These are phyloP conservation scores for Trematomus loennbergii DNA, from an alignment of 2,113 vertebrate species.

Conservation along the genomic window DNA sequence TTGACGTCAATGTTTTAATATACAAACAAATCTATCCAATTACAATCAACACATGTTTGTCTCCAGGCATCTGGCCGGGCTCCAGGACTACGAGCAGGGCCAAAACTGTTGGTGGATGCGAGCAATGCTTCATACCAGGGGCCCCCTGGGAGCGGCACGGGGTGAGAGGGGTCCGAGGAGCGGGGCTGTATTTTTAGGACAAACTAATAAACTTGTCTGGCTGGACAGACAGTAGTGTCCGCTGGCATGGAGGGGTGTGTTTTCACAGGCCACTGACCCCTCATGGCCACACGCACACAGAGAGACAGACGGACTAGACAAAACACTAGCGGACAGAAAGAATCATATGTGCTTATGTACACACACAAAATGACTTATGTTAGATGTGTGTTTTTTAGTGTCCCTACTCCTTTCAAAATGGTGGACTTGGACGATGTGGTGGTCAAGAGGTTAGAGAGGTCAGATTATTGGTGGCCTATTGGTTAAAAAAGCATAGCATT, in stretches of 20 bases:
- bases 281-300: conserved; percentile 35
- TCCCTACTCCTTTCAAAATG: neutral
- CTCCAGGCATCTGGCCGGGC: conserved; percentile 48
- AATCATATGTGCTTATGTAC: neutral
- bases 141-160: conserved; percentile 68
- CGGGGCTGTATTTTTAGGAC: conserved; percentile 70
- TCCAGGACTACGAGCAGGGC: conserved; percentile 24
- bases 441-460: neutral
- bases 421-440: neutral
- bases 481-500: neutral
- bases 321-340: conserved; percentile 3
- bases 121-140: conserved; percentile 65
- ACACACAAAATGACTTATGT: neutral
- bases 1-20: conserved; percentile 27
- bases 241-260: conserved; percentile 58
- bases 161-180: conserved; percentile 56
- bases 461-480: too few species aligned
- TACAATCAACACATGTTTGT: conserved; percentile 70
- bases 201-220: conserved; percentile 84
- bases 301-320: conserved; percentile 9
- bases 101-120: conserved; percentile 45
- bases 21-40: conserved; percentile 42
- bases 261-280: conserved; percentile 70
- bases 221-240: conserved; percentile 72
- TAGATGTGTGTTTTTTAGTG: neutral